Base-by-base conservation (phyloP, 2,888 invertebrate genomes). In the Meteorus cinctellus region DNA sequence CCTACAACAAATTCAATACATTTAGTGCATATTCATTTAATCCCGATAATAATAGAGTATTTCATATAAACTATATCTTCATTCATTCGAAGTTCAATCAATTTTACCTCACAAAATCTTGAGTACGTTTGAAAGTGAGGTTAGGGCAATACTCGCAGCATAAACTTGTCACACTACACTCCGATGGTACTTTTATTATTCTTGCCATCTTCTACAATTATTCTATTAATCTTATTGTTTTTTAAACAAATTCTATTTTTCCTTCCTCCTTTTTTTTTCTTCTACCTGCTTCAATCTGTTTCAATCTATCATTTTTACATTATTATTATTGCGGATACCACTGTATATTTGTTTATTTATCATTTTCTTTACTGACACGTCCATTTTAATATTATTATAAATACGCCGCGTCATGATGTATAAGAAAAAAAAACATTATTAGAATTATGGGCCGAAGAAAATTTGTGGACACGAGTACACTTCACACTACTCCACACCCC, bases 131-230 rank as follows among this genome's bases (percentile, higher is more conserved):
- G 80, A 89, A 89, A 78, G 84, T 84, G 80, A 88, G 88, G 86
- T 89, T 88, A 85, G 84, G 55, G 70, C 89, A 89, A 79, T 89
- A 85, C 80, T 89, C 89, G 81, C 89, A 89, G 62, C 82, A 77
- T 72, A 88, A 79, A 79, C 84, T 80, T 77, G 84, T 83, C 51
- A 84, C 59, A 19, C 83, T 74, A 29, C 83, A 75, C 68, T 87
- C 88, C 27, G 19, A 8, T 51, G 84, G 80, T 77, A 82, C 80
- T 78, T 85, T 88, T 74, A 86, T 81, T 76, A 86, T 84, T 81
- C 86, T 89, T 78, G 88, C 88, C 89, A 89, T 89, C 81, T 85
- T 85, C 78, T 66, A 75, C 59, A n/a, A 31, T 12, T 41, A n/a
- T 8, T 55, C 3, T 2, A 34, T 65, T 36, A 24, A 4, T 34